A percentile compares a stretch with the other conserved stretches of the same genome.
These are phyloP conservation scores for Saturnia pavonia DNA, from an alignment of 2,888 invertebrate species.

Conservation along the genomic window DNA sequence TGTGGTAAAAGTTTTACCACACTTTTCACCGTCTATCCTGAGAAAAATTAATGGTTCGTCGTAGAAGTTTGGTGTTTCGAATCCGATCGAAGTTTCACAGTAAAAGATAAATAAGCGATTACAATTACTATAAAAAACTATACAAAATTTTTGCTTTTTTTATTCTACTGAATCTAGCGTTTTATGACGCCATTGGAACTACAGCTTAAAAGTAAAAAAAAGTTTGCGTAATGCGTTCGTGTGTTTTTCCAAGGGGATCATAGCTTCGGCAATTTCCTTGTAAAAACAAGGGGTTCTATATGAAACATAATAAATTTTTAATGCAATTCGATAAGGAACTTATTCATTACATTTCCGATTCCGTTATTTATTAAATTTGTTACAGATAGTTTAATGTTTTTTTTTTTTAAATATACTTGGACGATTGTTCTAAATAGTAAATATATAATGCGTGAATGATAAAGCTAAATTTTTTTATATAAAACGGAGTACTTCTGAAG, in stretches of 20 bases:
- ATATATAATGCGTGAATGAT: not conserved
- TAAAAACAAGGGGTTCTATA: constrained; percentile 71
- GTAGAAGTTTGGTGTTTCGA: no score
- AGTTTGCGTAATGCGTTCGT: constrained; percentile 60
- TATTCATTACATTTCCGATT: constrained; percentile 11
- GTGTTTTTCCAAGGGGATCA: constrained; percentile 39
- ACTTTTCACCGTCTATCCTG: no score
- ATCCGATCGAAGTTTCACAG: no score
- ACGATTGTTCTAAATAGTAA: not conserved
- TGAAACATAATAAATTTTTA: constrained; percentile 57
- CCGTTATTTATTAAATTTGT: not conserved
- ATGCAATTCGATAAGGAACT: constrained; percentile 37
- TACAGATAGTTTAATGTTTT: not conserved
- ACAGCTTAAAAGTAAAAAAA: not conserved
- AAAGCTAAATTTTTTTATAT: no score
- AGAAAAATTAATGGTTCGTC: no score
- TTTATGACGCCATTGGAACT: not conserved
- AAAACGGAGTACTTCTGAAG: no score
- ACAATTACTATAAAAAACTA: no score
- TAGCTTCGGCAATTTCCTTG: constrained; percentile 65
- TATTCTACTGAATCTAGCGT: not conserved
- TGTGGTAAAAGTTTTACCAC: no score
- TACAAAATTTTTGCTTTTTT: no score
- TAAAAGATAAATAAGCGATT: no score
- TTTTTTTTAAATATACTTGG: not conserved